Percentiles rank a stretch among this genome's conserved stretches.
Evolutionary conservation across 2,888 invertebrate genomes (phyloP).

Genomic region (Spodoptera picta): DNA sequence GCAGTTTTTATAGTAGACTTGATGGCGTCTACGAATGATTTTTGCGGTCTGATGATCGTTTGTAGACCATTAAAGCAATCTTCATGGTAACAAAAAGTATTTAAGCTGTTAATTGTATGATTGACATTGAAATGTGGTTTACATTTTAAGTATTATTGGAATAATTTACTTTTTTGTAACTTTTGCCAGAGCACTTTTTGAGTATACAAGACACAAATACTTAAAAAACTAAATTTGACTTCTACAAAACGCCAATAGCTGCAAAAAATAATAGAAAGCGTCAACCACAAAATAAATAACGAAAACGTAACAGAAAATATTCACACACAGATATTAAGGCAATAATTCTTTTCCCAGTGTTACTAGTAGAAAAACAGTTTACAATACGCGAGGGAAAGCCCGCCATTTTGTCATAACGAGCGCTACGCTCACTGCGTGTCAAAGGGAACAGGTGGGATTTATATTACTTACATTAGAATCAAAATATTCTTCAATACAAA

Average conservation of each 20-base stretch:
- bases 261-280: not conserved
- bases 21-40: constrained; percentile 28
- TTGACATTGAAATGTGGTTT: not conserved
- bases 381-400: constrained; percentile 35
- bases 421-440: constrained; percentile 23
- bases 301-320: constrained; percentile 4
- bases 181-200: too few species aligned
- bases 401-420: constrained; percentile 34
- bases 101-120: too few species aligned
- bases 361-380: constrained; percentile 29
- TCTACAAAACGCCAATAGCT: not conserved
- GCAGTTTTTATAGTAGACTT: constrained; percentile 29
- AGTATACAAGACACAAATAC: too few species aligned
- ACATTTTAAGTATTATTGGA: too few species aligned
- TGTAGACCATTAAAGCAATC: constrained; percentile 18
- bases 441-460: constrained; percentile 36
- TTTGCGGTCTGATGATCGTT: constrained; percentile 13
- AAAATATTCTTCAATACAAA: constrained; percentile 10
- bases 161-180: too few species aligned
- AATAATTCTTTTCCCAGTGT: constrained; percentile 21
- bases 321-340: constrained; percentile 19
- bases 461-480: constrained; percentile 15
- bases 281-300: constrained; percentile 1
- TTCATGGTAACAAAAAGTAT: constrained; percentile 4
- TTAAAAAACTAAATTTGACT: too few species aligned